Base-by-base conservation (phyloP, 2,797 vertebrate species). In the Morelia viridis region DNA sequence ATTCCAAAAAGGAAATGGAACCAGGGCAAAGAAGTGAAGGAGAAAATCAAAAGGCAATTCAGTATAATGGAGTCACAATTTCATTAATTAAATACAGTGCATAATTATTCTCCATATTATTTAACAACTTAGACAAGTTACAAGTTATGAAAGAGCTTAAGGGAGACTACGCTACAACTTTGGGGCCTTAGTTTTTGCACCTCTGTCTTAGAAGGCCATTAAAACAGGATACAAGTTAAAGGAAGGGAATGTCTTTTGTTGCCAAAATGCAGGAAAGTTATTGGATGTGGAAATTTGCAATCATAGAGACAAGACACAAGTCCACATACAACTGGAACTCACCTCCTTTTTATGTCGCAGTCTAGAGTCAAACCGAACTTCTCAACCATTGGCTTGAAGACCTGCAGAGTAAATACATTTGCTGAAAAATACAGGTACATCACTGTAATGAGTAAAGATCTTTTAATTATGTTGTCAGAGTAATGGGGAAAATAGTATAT, bases 291-390 rank as follows among this genome's bases (percentile, higher is more conserved):
- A 71, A 80, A 80, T 7, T 15, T 85, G 68, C 2, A 10, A 31
- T 4, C 22, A 22, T 26, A 56, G 11, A 88, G 22, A 64, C 1
- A 50, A 57, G 17, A 71, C 22, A 87, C 10, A 62, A 17, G 58
- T 46, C 17, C 83, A 92, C 68, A 46, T 22, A 88, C 93, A 26
- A 8, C 26, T 68, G 0, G 24, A 91, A 91, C 97, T 96, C 94
- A 99, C 99, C 99, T 99, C 97, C 97, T 98, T 96, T 97, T 98
- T 95, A 99, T 95, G 95, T 99, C 98, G 95, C 99, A 99, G 94
- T 98, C 98, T 95, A 99, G 98, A 3, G 96, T 98, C 93, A 99
- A 97, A 35, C 98, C 98, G 92, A 99, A 99, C 96, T 97, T 98
- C 95, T 99, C 99, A 41, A 97, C 95, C 17, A 99, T 97, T 28